A percentile compares a stretch with the other conserved stretches of the same genome.
These are phyloP conservation scores for Ostrea denselamellosa DNA, from an alignment of 1,140 invertebrate species.

Conservation along the genomic window DNA sequence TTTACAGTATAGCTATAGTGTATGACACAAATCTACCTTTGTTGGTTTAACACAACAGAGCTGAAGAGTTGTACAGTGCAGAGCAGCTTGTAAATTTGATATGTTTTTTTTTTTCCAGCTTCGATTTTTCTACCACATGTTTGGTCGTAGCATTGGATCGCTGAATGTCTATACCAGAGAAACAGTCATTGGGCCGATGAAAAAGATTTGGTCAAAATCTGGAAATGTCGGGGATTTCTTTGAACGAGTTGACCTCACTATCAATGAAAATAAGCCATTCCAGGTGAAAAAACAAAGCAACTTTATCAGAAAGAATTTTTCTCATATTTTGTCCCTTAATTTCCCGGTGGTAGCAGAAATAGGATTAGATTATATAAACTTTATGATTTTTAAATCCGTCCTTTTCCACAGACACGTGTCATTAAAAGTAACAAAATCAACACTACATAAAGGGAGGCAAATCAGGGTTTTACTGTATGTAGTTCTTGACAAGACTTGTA, in stretches of 20 bases:
- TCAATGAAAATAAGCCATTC: slow-evolving; percentile 67
- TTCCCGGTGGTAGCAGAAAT: background rate
- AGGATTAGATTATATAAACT: no score
- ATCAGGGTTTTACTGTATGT: no score
- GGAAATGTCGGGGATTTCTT: slow-evolving; percentile 73
- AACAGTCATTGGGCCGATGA: slow-evolving; percentile 59
- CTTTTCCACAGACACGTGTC: no score
- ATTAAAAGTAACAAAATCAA: no score
- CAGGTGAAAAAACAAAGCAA: slow-evolving; percentile 61
- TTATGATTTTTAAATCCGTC: no score
- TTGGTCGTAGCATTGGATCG: slow-evolving; percentile 72
- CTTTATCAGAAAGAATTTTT: background rate
- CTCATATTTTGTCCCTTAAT: background rate
- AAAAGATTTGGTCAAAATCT: slow-evolving; percentile 62
- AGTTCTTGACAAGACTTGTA: no score
- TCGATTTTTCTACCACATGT: slow-evolving; percentile 78
- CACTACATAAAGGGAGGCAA: no score
- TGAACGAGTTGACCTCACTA: slow-evolving; percentile 67
- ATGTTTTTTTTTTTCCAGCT: slow-evolving; percentile 60
- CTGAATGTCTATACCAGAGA: slow-evolving; percentile 74
- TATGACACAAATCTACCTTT: no score
- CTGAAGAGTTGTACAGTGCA: no score
- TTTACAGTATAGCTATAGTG: no score
- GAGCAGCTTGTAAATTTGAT: background rate
- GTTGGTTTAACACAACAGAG: no score